Conservation (phyloP, 2,797 vertebrate species). For the Gymnopithys bicolor region DNA sequence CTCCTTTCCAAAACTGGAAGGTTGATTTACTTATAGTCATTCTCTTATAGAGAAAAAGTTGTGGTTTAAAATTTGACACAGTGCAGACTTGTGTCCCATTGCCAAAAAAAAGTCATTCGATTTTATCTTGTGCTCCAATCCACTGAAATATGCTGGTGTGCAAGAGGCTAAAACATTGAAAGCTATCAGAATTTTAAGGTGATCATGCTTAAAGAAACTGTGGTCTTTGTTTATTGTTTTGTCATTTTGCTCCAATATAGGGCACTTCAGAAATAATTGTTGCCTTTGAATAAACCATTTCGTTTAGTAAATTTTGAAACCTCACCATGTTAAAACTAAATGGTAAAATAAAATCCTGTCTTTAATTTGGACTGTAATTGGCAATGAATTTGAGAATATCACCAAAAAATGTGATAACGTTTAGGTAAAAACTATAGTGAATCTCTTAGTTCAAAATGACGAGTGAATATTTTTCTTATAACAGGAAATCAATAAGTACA, state of each 20-base stretch:
- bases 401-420: background rate
- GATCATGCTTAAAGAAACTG: background rate
- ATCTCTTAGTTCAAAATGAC: background rate
- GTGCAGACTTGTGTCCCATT: accelerated
- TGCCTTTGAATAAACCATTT: background rate
- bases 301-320: background rate
- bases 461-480: background rate
- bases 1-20: background rate
- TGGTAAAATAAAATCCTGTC: background rate
- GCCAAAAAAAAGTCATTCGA: accelerated
- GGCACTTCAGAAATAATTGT: background rate
- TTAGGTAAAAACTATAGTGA: background rate
- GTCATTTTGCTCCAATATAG: background rate
- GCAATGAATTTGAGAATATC: background rate
- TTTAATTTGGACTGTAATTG: background rate
- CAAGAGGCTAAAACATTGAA: background rate
- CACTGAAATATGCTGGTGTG: background rate
- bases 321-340: background rate
- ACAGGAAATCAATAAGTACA: background rate
- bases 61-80: background rate
- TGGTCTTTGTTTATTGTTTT: background rate
- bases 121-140: background rate
- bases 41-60: background rate
- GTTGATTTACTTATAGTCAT: background rate
- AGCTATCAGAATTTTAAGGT: background rate